Conservation (phyloP, 53 echinoderm and acorn worm species). For the Echinometra lucunter region DNA sequence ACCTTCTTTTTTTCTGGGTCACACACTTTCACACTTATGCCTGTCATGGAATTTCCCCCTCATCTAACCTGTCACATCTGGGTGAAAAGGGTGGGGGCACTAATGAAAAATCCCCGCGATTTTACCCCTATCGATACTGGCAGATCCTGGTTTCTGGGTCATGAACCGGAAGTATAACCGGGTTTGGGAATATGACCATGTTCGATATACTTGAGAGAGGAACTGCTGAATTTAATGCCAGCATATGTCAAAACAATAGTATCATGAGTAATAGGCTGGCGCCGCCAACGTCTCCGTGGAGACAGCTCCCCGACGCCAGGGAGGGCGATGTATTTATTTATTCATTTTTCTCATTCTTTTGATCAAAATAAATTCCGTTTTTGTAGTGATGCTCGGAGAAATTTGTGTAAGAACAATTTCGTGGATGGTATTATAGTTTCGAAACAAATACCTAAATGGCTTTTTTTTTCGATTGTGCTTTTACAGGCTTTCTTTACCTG, state of each 20-base stretch:
- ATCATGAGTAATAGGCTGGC: not conserved
- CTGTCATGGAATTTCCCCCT: not conserved
- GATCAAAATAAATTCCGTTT: not conserved
- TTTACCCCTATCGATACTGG: slow-evolving; percentile 19
- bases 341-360: not conserved
- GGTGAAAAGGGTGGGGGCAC: slow-evolving; percentile 11
- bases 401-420: not conserved
- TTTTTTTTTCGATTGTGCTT: not conserved
- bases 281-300: not conserved
- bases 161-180: slow-evolving; percentile 37
- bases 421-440: not conserved
- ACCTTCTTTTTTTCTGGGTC: not conserved
- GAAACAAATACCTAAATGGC: not conserved
- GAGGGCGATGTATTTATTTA: not conserved
- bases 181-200: slow-evolving; percentile 36
- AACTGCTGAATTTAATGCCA: slow-evolving; percentile 35
- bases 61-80: slow-evolving; percentile 46
- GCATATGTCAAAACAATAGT: not conserved
- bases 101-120: not conserved
- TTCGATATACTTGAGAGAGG: not conserved
- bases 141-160: slow-evolving; percentile 39
- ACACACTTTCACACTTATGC: not conserved
- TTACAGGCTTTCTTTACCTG: not conserved
- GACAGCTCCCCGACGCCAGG: not conserved
- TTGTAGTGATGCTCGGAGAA: not conserved